Conservation (phyloP, 2,888 invertebrate species). For the Caenorhabditis sp. region DNA sequence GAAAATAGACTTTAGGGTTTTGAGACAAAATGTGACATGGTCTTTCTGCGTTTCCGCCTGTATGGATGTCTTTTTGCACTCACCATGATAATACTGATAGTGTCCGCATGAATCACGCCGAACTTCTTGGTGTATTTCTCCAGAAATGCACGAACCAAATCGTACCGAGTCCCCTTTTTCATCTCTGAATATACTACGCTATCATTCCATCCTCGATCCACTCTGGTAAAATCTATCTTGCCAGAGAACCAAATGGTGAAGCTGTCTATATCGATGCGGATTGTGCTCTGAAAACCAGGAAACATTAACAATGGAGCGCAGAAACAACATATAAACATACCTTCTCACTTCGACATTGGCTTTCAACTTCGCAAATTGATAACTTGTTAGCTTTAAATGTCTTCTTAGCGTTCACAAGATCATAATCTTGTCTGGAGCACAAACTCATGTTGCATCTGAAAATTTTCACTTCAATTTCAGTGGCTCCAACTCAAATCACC, state of each 20-base stretch:
- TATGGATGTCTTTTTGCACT: not conserved
- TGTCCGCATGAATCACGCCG: conserved; percentile 5
- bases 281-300: conserved; percentile 24
- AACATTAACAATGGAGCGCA: not conserved
- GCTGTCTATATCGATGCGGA: conserved; percentile 24
- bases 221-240: conserved; percentile 21
- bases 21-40: too few relatives aligned
- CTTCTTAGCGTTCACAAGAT: not conserved
- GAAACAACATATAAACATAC: too few relatives aligned
- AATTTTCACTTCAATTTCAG: not conserved
- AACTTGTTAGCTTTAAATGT: not conserved
- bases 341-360: not conserved
- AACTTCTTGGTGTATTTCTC: not conserved
- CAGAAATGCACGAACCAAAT: conserved; percentile 1
- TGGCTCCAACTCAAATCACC: not conserved
- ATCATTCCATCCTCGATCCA: conserved; percentile 32
- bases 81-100: not conserved
- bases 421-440: conserved; percentile 27
- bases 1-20: not conserved
- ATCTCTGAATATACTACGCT: not conserved
- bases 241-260: conserved; percentile 46
- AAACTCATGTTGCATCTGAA: conserved; percentile 26
- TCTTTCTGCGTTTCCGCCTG: too few relatives aligned
- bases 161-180: conserved; percentile 21
- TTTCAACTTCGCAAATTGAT: not conserved